These are phyloP conservation scores for Anabas testudineus DNA, from an alignment of 2,797 vertebrate species.

Conservation along the genomic window DNA sequence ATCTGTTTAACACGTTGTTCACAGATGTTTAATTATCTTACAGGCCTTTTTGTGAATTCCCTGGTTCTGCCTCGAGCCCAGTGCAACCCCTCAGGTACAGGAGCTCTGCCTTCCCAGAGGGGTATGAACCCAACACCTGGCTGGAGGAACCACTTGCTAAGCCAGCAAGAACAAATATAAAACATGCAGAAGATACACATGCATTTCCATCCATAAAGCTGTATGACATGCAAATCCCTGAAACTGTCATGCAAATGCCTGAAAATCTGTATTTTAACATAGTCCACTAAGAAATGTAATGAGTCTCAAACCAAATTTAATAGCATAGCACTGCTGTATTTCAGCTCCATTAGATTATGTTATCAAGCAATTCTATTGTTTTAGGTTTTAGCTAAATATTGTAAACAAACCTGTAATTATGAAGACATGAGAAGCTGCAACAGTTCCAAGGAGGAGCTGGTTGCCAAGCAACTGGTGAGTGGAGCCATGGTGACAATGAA, in stretches of 20 bases:
- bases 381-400: constrained; percentile 73
- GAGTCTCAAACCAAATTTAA: neutral
- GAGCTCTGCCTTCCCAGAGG: constrained; percentile 33
- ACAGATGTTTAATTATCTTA: constrained; percentile 56
- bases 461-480: constrained; percentile 82
- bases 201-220: neutral
- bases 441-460: constrained; percentile 78
- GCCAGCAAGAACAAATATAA: constrained; percentile 40
- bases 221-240: neutral
- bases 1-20: constrained; percentile 38
- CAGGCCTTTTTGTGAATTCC: constrained; percentile 70
- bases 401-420: constrained; percentile 78
- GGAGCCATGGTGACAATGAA: constrained; percentile 77
- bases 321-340: constrained; percentile 11
- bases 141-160: constrained; percentile 59
- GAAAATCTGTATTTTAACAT: neutral
- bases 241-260: neutral
- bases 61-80: constrained; percentile 68
- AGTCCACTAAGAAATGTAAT: neutral
- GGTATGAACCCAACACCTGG: constrained; percentile 39
- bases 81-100: constrained; percentile 26
- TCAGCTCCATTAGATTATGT: constrained; percentile 56
- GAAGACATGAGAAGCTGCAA: constrained; percentile 74
- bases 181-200: neutral
- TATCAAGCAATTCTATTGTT: constrained; percentile 52